Evolutionary conservation across 1,140 invertebrate species (phyloP).

Genomic region (Penaeus japonicus): DNA sequence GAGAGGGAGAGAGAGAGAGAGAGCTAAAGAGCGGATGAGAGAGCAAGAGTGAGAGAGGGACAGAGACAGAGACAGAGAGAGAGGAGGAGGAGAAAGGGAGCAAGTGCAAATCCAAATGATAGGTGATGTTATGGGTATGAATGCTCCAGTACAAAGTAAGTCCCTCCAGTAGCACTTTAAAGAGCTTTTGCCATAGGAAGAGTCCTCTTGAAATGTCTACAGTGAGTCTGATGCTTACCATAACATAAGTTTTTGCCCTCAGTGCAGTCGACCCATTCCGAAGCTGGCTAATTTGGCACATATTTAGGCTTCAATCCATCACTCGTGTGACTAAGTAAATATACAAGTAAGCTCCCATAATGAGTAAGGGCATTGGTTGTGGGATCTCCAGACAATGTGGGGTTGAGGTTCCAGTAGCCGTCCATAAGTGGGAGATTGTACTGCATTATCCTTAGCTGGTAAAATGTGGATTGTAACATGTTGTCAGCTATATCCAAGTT

Average conservation of each 20-base stretch:
- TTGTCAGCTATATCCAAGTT: too few relatives aligned
- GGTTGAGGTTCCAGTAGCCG: not conserved
- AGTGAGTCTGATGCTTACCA: not conserved
- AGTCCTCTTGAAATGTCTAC: not conserved
- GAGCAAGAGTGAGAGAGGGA: too few relatives aligned
- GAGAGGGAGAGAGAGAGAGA: too few relatives aligned
- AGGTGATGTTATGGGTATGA: too few relatives aligned
- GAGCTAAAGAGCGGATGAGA: too few relatives aligned
- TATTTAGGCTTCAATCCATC: slow-evolving; percentile 51
- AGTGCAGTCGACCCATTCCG: not conserved
- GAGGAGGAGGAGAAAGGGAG: too few relatives aligned
- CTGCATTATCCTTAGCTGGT: too few relatives aligned
- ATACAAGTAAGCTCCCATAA: slow-evolving; percentile 54
- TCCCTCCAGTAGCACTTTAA: too few relatives aligned
- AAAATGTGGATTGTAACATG: too few relatives aligned
- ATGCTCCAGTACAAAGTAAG: too few relatives aligned
- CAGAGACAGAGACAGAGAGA: too few relatives aligned
- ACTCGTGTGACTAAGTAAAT: slow-evolving; percentile 57
- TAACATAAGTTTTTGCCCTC: not conserved
- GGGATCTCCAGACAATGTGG: not conserved
- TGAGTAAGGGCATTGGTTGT: slow-evolving; percentile 31
- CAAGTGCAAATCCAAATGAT: too few relatives aligned
- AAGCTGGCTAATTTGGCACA: slow-evolving; percentile 48
- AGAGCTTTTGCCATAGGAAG: not conserved
- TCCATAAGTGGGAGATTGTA: not conserved